phyloP scores from a whole-genome alignment of 2,888 invertebrate species.

The Acrocyrtus sp. region DNA sequence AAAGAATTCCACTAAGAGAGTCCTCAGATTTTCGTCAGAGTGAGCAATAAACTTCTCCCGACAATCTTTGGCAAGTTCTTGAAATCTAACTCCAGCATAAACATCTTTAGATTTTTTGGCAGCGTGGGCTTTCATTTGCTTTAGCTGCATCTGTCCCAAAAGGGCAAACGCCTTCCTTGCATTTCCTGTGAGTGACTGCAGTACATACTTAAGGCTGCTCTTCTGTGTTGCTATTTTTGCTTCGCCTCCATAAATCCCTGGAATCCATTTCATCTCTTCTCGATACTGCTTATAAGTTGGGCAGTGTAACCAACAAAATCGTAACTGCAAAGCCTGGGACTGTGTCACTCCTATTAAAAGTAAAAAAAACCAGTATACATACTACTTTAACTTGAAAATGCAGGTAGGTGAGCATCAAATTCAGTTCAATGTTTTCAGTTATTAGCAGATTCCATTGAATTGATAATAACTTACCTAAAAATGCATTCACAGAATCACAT shows the following conservation, averaged over 20 bases:
- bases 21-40: slow-evolving; percentile 88
- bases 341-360: slow-evolving; percentile 87
- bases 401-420: too few relatives aligned
- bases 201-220: slow-evolving; percentile 88
- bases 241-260: slow-evolving; percentile 69
- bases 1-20: slow-evolving; percentile 93
- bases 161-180: slow-evolving; percentile 86
- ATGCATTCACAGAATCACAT: slow-evolving; percentile 95
- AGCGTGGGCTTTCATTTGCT: slow-evolving; percentile 76
- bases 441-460: too few relatives aligned
- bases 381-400: too few relatives aligned
- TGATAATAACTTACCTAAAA: slow-evolving; percentile 80
- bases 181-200: slow-evolving; percentile 88
- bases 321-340: slow-evolving; percentile 82
- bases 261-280: slow-evolving; percentile 66
- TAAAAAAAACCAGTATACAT: slow-evolving; percentile 17
- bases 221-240: slow-evolving; percentile 87
- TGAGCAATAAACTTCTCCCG: slow-evolving; percentile 92
- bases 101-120: slow-evolving; percentile 73
- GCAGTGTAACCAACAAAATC: slow-evolving; percentile 91
- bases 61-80: slow-evolving; percentile 84
- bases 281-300: slow-evolving; percentile 85
- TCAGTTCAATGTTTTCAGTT: too few relatives aligned
- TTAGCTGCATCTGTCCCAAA: slow-evolving; percentile 83
- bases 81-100: slow-evolving; percentile 83